Percentiles rank a stretch among this genome's conserved stretches.
Conservation (phyloP, 2,888 invertebrate genomes). For the Pecten maximus region DNA sequence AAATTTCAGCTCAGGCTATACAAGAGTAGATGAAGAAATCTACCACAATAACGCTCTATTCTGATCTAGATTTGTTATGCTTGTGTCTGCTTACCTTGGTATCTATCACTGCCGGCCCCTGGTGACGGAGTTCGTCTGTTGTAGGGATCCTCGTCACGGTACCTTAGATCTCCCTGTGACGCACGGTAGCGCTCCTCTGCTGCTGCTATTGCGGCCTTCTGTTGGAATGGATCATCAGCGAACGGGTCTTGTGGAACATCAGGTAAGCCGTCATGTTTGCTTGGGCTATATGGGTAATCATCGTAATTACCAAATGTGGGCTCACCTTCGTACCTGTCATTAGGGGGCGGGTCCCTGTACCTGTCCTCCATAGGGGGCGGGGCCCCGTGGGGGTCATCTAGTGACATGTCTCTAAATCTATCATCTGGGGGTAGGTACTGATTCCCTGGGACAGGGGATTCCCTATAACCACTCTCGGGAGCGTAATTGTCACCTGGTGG, state of each 20-base stretch:
- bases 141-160: slow-evolving; percentile 43
- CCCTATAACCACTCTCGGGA: slow-evolving; percentile 62
- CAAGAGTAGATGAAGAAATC: too few relatives aligned
- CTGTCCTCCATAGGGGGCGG: slow-evolving; percentile 60
- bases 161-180: background rate
- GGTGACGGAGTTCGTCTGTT: slow-evolving; percentile 57
- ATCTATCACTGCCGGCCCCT: slow-evolving; percentile 59
- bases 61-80: too few relatives aligned
- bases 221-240: slow-evolving; percentile 76
- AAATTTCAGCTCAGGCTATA: too few relatives aligned
- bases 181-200: slow-evolving; percentile 38
- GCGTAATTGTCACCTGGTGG: slow-evolving; percentile 41
- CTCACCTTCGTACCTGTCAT: slow-evolving; percentile 55
- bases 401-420: slow-evolving; percentile 52
- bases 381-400: slow-evolving; percentile 52
- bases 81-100: slow-evolving; percentile 58
- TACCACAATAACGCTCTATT: too few relatives aligned
- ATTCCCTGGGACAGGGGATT: slow-evolving; percentile 58
- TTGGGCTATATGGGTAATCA: slow-evolving; percentile 57
- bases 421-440: slow-evolving; percentile 60
- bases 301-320: slow-evolving; percentile 56
- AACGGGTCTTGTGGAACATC: slow-evolving; percentile 75
- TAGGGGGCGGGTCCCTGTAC: slow-evolving; percentile 59
- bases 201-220: slow-evolving; percentile 61
- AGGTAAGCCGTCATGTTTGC: slow-evolving; percentile 74